Conservation (phyloP, 2,888 invertebrate species). For the Digitonthophagus gazella region DNA sequence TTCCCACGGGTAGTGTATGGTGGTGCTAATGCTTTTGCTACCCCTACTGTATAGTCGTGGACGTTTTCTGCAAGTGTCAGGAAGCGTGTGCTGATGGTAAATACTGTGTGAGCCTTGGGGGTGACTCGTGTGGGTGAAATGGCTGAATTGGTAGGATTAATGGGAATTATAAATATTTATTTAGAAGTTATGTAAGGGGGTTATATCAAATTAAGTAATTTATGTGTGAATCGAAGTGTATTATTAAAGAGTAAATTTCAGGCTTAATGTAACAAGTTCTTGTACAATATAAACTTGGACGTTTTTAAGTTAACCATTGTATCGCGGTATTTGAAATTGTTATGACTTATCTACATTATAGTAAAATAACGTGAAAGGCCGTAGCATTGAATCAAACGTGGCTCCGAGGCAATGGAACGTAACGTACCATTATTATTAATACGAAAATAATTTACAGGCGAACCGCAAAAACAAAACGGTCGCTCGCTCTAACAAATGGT, state of each 20-base stretch:
- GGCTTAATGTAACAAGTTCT: background rate
- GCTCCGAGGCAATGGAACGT: background rate
- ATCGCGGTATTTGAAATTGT: background rate
- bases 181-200: background rate
- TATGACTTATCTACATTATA: background rate
- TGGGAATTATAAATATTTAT: constrained; percentile 13
- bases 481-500: background rate
- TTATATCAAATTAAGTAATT: background rate
- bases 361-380: background rate
- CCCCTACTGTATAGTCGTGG: constrained; percentile 3
- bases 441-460: background rate
- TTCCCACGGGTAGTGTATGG: constrained; percentile 8
- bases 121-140: background rate
- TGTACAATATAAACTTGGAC: background rate
- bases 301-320: background rate
- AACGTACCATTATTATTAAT: background rate
- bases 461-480: background rate
- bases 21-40: background rate
- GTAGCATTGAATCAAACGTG: background rate
- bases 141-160: constrained; percentile 6
- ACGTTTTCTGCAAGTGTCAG: constrained; percentile 4
- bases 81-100: background rate
- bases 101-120: background rate
- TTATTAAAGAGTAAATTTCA: background rate
- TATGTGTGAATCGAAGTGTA: background rate